Percentiles rank a stretch among this genome's conserved stretches.
Conservation (phyloP, 2,888 invertebrate species). For the Zaprionus obscuricornis region DNA sequence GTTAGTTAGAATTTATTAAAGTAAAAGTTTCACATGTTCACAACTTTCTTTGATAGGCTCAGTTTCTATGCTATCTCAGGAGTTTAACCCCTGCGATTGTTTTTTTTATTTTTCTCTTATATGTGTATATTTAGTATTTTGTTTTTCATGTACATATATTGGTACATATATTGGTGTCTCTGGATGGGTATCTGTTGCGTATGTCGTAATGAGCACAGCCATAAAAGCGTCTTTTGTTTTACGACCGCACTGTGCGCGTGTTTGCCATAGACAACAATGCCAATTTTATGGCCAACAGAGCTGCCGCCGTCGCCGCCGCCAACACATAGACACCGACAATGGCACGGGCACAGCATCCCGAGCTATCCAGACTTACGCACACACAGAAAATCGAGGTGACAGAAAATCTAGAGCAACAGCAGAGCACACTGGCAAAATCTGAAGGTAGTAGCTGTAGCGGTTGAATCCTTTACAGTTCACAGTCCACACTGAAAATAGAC, state of each 20-base stretch:
- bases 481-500: conserved; percentile 24
- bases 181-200: conserved; percentile 51
- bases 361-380: conserved; percentile 5
- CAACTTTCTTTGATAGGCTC: not conserved
- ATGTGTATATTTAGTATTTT: too few species aligned
- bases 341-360: conserved; percentile 43
- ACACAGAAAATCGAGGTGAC: conserved; percentile 47
- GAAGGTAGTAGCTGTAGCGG: conserved; percentile 12
- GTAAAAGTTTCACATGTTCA: too few species aligned
- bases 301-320: conserved; percentile 38
- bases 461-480: conserved; percentile 57
- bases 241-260: conserved; percentile 80
- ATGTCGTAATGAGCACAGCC: conserved; percentile 71
- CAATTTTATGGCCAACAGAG: conserved; percentile 66
- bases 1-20: too few species aligned
- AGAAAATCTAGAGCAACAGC: conserved; percentile 67
- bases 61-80: conserved; percentile 7
- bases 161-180: conserved; percentile 25
- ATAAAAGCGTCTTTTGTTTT: conserved; percentile 81
- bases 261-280: conserved; percentile 72
- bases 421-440: not conserved
- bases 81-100: conserved; percentile 6
- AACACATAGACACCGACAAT: conserved; percentile 41
- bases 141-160: not conserved
- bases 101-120: not conserved